These are phyloP conservation scores for Lathamus discolor DNA, from an alignment of 2,113 vertebrate species.

Conservation along the genomic window DNA sequence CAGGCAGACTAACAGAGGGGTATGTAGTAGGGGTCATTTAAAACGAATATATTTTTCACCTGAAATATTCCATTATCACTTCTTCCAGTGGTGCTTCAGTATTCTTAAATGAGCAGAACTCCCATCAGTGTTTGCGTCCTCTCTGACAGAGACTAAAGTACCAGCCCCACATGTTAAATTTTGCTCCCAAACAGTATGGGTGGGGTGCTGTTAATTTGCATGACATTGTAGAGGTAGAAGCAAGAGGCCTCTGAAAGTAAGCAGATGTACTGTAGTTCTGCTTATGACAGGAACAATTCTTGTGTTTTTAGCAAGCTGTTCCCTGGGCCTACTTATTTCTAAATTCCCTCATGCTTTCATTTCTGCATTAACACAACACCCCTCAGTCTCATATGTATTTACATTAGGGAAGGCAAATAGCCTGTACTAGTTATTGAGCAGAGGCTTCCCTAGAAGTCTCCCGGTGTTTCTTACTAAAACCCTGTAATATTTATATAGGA, in stretches of 20 bases:
- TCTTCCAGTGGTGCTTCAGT: neutral
- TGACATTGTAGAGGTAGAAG: neutral
- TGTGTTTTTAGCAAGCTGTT: neutral
- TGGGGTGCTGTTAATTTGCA: neutral
- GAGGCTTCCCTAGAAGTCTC: neutral
- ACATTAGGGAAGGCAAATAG: neutral
- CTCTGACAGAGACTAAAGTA: neutral
- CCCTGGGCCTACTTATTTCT: neutral
- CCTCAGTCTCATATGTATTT: neutral
- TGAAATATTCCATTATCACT: neutral
- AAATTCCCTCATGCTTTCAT: neutral
- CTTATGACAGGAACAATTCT: neutral
- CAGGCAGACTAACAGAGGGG: neutral
- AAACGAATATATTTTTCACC: neutral
- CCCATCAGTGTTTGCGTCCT: neutral
- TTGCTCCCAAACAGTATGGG: neutral
- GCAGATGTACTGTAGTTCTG: neutral
- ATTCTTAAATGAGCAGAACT: neutral
- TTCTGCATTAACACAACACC: neutral
- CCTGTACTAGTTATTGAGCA: neutral
- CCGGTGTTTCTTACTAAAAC: neutral
- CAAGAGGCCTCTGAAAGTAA: neutral
- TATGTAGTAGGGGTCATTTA: neutral
- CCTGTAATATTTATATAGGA: neutral
- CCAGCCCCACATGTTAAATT: fast-evolving